Evolutionary conservation across 2,113 vertebrate genomes (phyloP), one percentile per base, ranked within the genome.

Genomic region (Tachycineta bicolor): DNA sequence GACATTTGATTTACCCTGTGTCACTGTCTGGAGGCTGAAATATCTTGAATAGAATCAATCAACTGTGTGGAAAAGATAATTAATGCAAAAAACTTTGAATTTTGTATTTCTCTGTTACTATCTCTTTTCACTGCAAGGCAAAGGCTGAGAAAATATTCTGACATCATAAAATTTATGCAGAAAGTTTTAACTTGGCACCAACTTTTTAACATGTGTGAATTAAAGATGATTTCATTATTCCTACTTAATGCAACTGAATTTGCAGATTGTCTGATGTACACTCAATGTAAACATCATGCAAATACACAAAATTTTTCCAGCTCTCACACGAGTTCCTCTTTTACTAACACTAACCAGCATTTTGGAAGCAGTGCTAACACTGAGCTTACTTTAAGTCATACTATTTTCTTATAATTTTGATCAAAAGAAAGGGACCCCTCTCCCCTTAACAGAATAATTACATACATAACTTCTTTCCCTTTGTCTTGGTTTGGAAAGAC

Each of bases 401-500:
- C 6, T 77, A 20, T 53, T 49, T n/a, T 29, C 17, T n/a, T 50
- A 11, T 70, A 71, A 41, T 65, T 85, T 76, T 83, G 11, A 58
- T 11, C 6, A 44, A 85, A 83, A 64, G 2, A 73, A 52, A 64
- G 4, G 8, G 6, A 5, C 2, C 5, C 1, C 3, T 2, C 8
- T 4, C 9, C 26, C 25, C 7, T 37, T 49, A 56, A 56, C 3
- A 43, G 17, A 83, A 50, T 74, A 68, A 62, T 84, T 12, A 25
- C 46, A 68, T 87, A 15, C 13, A 18, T 93, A 88, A 49, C 49
- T 85, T 44, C 52, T 95, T 88, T 94, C 55, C 85, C 31, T 77
- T 83, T 71, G 37, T 37, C 37, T 37, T 37, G 37, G 9, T 37
- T 37, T 37, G 37, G 37, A 10, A 37, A 37, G 37, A 37, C 37